These are phyloP conservation scores for Alexandromys fortis DNA, from an alignment of 2,113 vertebrate species.

Conservation along the genomic window DNA sequence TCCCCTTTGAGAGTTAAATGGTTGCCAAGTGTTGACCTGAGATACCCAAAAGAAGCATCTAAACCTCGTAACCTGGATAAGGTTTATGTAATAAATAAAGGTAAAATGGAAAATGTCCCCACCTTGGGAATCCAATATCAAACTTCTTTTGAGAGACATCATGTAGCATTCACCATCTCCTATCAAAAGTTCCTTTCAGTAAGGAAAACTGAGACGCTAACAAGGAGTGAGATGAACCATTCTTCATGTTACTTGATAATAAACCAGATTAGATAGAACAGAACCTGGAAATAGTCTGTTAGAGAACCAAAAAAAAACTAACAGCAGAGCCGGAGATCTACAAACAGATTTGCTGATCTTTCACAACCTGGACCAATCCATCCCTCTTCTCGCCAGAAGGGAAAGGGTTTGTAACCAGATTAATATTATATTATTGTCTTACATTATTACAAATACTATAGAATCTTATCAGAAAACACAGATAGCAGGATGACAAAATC, in stretches of 20 bases:
- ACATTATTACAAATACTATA: neutral
- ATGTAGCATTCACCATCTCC: neutral
- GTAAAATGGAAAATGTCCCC: neutral
- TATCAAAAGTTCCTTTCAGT: neutral
- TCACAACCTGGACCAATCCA: neutral
- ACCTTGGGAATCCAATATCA: neutral
- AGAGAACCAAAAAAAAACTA: too few species aligned
- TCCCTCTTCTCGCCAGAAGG: neutral
- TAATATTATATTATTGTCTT: neutral
- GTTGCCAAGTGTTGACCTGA: neutral
- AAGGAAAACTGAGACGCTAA: neutral
- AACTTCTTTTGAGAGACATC: neutral
- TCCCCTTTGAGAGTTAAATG: neutral
- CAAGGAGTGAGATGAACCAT: neutral
- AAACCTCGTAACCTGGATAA: neutral
- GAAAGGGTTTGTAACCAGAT: neutral
- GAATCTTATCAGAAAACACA: slow-evolving; percentile 7
- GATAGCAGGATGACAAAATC: neutral
- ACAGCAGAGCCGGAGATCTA: neutral
- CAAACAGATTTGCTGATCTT: neutral
- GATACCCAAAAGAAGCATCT: neutral
- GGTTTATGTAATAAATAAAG: neutral
- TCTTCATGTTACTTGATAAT: neutral
- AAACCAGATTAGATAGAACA: neutral
- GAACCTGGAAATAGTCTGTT: neutral